Evolutionary conservation across 2,888 invertebrate genomes (phyloP), one percentile per base, ranked within the genome.

Genomic region (Ceramica pisi): DNA sequence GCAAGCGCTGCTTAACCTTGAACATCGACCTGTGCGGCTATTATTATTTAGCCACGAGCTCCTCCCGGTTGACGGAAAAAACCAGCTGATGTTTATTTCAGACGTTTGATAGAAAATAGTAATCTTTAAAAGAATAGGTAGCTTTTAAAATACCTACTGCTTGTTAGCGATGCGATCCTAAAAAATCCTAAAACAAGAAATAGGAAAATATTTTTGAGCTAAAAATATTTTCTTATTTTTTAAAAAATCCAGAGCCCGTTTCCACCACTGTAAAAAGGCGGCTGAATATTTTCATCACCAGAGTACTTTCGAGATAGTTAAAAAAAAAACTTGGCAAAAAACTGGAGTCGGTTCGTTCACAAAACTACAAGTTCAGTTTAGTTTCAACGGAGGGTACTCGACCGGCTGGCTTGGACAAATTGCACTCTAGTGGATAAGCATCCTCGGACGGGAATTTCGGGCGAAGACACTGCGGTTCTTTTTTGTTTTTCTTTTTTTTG

Each of bases 351-450:
- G 88, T 89, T 89, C 87, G 87, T 88, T 89, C 86, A 87, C 88
- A 87, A 87, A 91, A 91, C 90, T 92, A 91, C 89, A 86, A 92
- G 92, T 92, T 91, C 86, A 91, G 92, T 91, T 92, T 92, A 91
- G 91, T 92, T 90, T 90, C 89, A 87, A 88, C 89, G 86, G 87
- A 92, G 94, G 84, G 90, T 86, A 84, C 93, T 93, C 84, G 83
- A 82, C 88, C 86, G 87, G 91, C 90, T 89, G 81, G 90, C 90
- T 89, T 83, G 92, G 92, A 93, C 93, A 92, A 93, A 94, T 93
- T 94, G 92, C 90, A 91, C 94, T 90, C 92, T 77, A 92, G 92
- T 89, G 92, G 85, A 71, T 82, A 82, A 59, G 65, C 75, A 90
- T 81, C 78, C 71, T 89, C 90, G 87, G 87, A 10, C n/a, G 31